These are phyloP conservation scores for Tachina lurida DNA, from an alignment of 2,888 invertebrate species.

Conservation along the genomic window DNA sequence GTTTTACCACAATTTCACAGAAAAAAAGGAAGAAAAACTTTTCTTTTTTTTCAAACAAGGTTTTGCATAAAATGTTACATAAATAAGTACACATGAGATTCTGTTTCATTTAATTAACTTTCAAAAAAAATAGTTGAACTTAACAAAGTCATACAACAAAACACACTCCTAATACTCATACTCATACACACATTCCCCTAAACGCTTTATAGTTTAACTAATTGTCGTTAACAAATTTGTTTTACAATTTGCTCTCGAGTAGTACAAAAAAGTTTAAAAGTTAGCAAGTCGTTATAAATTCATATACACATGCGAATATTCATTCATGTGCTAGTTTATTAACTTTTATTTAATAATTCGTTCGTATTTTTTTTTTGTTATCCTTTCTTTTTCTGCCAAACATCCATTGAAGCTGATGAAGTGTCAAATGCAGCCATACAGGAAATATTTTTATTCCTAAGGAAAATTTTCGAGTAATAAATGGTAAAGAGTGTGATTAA, in stretches of 20 bases:
- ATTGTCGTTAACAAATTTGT: conserved; percentile 69
- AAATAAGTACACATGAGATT: conserved; percentile 44
- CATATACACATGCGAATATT: conserved; percentile 59
- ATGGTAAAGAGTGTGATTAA: conserved; percentile 6
- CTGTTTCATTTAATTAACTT: conserved; percentile 67
- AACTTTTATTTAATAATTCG: conserved; percentile 52
- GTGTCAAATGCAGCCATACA: conserved; percentile 67
- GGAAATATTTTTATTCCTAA: conserved; percentile 52
- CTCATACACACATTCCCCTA: conserved; percentile 6
- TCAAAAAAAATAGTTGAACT: conserved; percentile 47
- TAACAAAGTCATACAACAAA: conserved; percentile 13
- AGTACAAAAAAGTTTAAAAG: conserved; percentile 47
- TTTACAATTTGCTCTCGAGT: conserved; percentile 53
- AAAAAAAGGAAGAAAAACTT: conserved; percentile 13
- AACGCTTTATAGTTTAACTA: conserved; percentile 60
- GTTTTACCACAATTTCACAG: conserved; percentile 64
- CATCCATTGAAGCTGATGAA: conserved; percentile 68
- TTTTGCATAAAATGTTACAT: conserved; percentile 50
- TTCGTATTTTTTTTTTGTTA: conserved; percentile 1
- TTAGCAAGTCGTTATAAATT: conserved; percentile 65
- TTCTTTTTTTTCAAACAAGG: conserved; percentile 42
- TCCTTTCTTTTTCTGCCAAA: conserved; percentile 2
- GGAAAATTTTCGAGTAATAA: conserved; percentile 21
- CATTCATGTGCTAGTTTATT: conserved; percentile 54
- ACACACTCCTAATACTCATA: background rate